Evolutionary conservation across 2,113 vertebrate genomes (phyloP).

Genomic region (Apodemus speciosus): DNA sequence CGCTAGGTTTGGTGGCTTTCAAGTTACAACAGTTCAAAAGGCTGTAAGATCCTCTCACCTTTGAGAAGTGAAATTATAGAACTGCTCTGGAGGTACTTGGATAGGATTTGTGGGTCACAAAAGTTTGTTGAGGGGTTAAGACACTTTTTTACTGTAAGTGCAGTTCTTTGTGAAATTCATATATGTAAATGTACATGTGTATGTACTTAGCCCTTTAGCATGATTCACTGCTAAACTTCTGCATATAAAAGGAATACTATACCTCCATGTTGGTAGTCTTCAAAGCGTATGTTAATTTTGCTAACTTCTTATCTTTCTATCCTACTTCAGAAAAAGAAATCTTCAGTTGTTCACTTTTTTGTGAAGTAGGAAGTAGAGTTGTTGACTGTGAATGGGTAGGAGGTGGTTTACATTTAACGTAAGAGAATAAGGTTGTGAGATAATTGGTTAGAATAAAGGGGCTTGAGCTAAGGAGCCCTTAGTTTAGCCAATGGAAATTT

Average conservation of each 20-base stretch:
- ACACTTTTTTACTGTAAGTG: neutral
- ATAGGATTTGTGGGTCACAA: neutral
- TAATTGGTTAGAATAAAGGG: slow-evolving; percentile 18
- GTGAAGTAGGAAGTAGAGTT: slow-evolving; percentile 17
- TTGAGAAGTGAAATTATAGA: neutral
- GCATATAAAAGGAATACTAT: neutral
- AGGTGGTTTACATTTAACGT: slow-evolving; percentile 18
- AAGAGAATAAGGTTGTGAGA: neutral
- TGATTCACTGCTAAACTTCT: neutral
- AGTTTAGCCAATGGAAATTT: slow-evolving; percentile 30
- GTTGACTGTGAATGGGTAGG: slow-evolving; percentile 23
- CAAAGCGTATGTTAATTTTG: neutral
- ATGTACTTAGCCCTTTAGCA: neutral
- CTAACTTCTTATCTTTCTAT: neutral
- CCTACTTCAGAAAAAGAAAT: neutral
- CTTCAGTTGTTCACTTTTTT: slow-evolving; percentile 4
- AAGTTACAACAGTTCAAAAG: neutral
- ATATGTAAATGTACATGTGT: neutral
- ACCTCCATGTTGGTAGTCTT: neutral
- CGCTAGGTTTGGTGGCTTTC: neutral
- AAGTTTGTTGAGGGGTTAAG: neutral
- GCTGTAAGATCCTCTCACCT: neutral
- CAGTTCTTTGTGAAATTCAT: neutral
- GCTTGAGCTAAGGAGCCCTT: neutral
- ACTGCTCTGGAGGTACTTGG: neutral